Conservation (phyloP, 2,888 invertebrate genomes). For the Scaptomyza flava region DNA sequence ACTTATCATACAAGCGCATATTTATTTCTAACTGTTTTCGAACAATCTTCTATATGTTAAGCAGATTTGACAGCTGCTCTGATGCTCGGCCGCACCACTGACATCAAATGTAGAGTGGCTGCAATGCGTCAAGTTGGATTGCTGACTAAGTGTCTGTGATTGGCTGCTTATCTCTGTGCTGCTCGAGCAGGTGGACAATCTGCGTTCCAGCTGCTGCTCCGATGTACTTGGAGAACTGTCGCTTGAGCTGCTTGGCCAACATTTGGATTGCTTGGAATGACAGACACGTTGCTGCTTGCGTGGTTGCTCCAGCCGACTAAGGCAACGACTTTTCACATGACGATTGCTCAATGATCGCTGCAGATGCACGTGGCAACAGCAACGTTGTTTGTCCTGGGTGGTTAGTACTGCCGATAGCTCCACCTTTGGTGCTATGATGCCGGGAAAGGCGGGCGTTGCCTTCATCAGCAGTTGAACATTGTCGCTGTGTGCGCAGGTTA, state of each 20-base stretch:
- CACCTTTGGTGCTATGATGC: slow-evolving; percentile 83
- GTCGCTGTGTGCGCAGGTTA: slow-evolving; percentile 76
- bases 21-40: slow-evolving; percentile 28
- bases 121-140: slow-evolving; percentile 52
- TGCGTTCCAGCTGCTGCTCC: slow-evolving; percentile 31
- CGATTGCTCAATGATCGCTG: slow-evolving; percentile 30
- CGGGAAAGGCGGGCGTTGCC: slow-evolving; percentile 82
- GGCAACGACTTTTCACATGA: slow-evolving; percentile 35
- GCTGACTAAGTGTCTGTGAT: slow-evolving; percentile 54
- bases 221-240: slow-evolving; percentile 10
- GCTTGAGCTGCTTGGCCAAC: slow-evolving; percentile 21
- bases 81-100: slow-evolving; percentile 56
- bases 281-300: slow-evolving; percentile 81
- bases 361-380: slow-evolving; percentile 27
- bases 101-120: slow-evolving; percentile 16
- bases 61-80: slow-evolving; percentile 73
- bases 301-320: slow-evolving; percentile 43
- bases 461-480: slow-evolving; percentile 82
- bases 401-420: slow-evolving; percentile 76
- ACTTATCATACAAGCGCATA: slow-evolving; percentile 28
- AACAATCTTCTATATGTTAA: slow-evolving; percentile 73
- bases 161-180: slow-evolving; percentile 62
- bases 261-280: slow-evolving; percentile 66
- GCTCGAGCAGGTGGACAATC: slow-evolving; percentile 73
- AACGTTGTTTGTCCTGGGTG: slow-evolving; percentile 52